phyloP scores from a whole-genome alignment of 2,113 vertebrate genomes.

The Orycteropus afer region DNA sequence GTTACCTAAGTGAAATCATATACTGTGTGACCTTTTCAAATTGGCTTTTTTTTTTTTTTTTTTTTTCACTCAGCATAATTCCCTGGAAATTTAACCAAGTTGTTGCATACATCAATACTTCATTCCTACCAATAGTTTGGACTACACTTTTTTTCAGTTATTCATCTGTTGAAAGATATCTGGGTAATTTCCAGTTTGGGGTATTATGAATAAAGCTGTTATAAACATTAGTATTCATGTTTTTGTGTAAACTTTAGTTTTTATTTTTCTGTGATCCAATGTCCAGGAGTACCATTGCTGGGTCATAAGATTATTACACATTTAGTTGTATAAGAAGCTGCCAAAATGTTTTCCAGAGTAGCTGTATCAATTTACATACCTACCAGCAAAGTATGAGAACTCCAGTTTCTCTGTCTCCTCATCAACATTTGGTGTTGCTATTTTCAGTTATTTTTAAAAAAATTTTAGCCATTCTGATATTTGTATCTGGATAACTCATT shows the following conservation, averaged over 20 bases:
- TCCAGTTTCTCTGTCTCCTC: too few relatives aligned
- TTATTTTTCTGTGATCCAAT: conserved; percentile 12
- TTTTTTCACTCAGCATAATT: neutral
- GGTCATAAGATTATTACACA: neutral
- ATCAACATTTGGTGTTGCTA: neutral
- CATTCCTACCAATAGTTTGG: neutral
- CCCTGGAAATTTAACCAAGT: neutral
- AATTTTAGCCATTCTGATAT: neutral
- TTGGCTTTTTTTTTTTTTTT: too few relatives aligned
- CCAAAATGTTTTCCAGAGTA: neutral
- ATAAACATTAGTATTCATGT: neutral
- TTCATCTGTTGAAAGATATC: neutral
- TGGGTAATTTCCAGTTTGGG: neutral
- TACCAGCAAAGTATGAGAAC: too few relatives aligned
- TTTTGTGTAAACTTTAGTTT: neutral
- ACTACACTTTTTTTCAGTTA: neutral
- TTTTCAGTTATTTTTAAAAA: neutral
- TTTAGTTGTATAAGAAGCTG: conserved; percentile 27
- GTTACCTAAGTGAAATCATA: neutral
- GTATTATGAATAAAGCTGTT: neutral
- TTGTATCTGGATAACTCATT: neutral
- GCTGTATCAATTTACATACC: too few relatives aligned
- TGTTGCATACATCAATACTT: neutral
- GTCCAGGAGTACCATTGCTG: neutral
- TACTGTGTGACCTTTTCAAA: neutral